Evolutionary conservation across 2,797 vertebrate species (phyloP).

Genomic region (Otolemur crassicaudatus): DNA sequence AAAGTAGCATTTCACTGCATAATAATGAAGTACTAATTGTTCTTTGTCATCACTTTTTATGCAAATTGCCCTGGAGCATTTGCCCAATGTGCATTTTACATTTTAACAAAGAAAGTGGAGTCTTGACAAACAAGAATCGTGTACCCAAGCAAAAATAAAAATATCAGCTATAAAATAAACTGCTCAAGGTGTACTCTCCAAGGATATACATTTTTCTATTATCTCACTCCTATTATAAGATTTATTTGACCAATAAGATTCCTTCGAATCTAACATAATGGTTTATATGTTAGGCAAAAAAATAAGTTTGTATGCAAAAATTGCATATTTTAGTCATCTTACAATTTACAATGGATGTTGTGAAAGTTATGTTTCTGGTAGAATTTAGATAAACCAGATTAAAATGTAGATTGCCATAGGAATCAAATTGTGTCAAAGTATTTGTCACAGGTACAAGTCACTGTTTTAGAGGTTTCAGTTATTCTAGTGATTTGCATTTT

Average conservation of each 20-base stretch:
- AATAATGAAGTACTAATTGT: constrained; percentile 90
- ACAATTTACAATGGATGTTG: constrained; percentile 77
- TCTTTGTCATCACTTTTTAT: constrained; percentile 91
- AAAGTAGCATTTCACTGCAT: constrained; percentile 89
- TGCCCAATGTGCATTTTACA: constrained; percentile 88
- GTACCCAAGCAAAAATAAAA: constrained; percentile 86
- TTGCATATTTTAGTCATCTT: constrained; percentile 79
- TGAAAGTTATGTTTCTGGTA: constrained; percentile 79
- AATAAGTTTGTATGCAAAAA: constrained; percentile 74
- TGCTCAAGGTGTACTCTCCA: constrained; percentile 80
- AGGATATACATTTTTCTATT: constrained; percentile 74
- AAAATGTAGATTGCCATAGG: constrained; percentile 78
- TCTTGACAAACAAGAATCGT: constrained; percentile 87
- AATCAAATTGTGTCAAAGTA: constrained; percentile 77
- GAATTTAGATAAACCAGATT: constrained; percentile 72
- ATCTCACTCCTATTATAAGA: constrained; percentile 55
- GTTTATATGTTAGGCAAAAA: constrained; percentile 73
- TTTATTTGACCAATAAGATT: constrained; percentile 62
- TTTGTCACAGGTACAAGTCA: constrained; percentile 74
- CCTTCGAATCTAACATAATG: constrained; percentile 60
- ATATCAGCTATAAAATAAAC: constrained; percentile 81
- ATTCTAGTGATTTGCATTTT: constrained; percentile 60
- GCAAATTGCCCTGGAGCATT: constrained; percentile 87
- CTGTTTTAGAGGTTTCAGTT: constrained; percentile 62
- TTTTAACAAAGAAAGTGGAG: constrained; percentile 88